Evolutionary conservation across 2,888 invertebrate genomes (phyloP).

Genomic region (Tiliacea citrago): DNA sequence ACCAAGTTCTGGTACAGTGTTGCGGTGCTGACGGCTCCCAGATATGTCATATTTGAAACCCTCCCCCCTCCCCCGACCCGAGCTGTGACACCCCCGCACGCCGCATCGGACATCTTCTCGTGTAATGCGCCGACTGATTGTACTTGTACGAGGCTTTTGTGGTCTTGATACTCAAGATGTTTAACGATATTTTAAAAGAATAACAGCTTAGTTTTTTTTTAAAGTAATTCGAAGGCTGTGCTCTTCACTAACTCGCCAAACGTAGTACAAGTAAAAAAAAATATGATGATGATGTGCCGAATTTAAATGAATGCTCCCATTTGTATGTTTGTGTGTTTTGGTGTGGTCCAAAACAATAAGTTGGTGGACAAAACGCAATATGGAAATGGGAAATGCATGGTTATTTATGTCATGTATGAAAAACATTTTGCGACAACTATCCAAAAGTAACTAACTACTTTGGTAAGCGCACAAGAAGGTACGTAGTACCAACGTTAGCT

Average conservation of each 20-base stretch:
- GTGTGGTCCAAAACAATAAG: not conserved
- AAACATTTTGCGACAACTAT: conserved; percentile 51
- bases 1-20: conserved; percentile 86
- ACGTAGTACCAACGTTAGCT: no score
- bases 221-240: not conserved
- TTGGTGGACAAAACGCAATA: not conserved
- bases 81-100: conserved; percentile 66
- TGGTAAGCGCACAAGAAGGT: no score
- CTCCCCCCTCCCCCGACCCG: conserved; percentile 59
- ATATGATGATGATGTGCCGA: no score
- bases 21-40: conserved; percentile 87
- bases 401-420: not conserved
- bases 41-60: conserved; percentile 88
- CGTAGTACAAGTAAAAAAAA: not conserved
- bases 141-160: conserved; percentile 66
- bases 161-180: conserved; percentile 69
- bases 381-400: not conserved
- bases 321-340: not conserved
- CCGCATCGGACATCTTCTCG: conserved; percentile 82
- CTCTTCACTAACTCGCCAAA: not conserved
- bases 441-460: no score
- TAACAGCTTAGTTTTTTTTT: not conserved
- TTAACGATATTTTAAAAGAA: not conserved
- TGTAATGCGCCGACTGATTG: conserved; percentile 83
- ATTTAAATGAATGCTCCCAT: no score